Evolutionary conservation across 2,888 invertebrate species (phyloP), one percentile per base, ranked within the genome.

Genomic region (Hecatera dysodea): DNA sequence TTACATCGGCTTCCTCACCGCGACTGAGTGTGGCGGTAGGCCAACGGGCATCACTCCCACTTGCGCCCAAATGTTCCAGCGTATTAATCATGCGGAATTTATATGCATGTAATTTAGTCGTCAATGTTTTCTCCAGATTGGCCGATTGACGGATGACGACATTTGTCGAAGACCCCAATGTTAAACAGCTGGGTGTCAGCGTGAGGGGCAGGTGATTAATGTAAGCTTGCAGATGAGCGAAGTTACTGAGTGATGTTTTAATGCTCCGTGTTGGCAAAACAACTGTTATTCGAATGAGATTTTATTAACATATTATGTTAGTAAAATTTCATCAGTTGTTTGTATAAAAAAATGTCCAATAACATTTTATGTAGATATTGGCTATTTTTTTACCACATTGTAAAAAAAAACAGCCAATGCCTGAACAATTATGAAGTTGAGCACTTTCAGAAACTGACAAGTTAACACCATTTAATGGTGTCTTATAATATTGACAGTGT

Each of bases 1-100:
- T 94, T 94, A 94, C 93, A 77, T 73, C 74, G 77, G 87, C 91
- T 94, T 94, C 92, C 91, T 91, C 88, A 75, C 68, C 72, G 78
- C 75, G 76, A 78, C 72, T 72, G 82, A 71, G 78, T 73, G 85
- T 84, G 84, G 86, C 88, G 83, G 80, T 80, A 86, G 80, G 80
- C 83, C 91, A 91, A 78, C 75, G 65, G 64, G 67, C 78, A 78
- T 56, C 75, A 50, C 71, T 72, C 66, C 67, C 76, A 68, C 65
- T 72, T 72, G 78, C 64, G 74, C 73, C 62, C 69, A 63, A 76
- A 81, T 67, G 74, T 61, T 72, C 67, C 79, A 56, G 65, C 59
- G 15, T 61, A 56, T 75, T 72, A 76, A 78, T 78, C 73, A 82
- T 65, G 62, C 17, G 56, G 53, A 64, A 83, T 78, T 78, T 83